phyloP scores from a whole-genome alignment of 2,113 vertebrate genomes.

The Ptilonorhynchus violaceus region DNA sequence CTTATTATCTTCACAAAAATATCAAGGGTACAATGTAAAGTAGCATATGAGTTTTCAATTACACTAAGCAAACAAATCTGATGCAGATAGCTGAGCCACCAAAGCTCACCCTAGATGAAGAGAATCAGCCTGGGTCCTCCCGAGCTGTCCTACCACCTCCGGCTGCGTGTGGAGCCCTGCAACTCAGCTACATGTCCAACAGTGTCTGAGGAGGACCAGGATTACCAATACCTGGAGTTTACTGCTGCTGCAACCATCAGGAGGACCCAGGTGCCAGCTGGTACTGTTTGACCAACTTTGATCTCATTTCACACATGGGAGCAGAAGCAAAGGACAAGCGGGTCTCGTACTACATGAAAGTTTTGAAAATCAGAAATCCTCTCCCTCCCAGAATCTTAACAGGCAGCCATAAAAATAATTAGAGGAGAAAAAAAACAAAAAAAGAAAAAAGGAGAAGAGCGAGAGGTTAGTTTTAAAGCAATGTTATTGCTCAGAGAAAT shows the following conservation, averaged over 20 bases:
- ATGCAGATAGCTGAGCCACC: neutral
- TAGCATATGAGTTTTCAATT: neutral
- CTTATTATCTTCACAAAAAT: neutral
- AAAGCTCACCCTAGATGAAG: neutral
- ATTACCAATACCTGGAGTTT: neutral
- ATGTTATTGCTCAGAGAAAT: neutral
- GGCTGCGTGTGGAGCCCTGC: neutral
- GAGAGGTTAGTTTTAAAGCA: neutral
- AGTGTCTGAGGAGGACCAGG: neutral
- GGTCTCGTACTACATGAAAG: neutral
- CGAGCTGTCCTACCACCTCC: neutral
- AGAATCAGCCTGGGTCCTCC: neutral
- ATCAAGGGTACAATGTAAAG: neutral
- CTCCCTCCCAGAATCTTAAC: neutral
- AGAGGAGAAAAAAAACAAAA: no score
- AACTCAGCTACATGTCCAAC: rapidly evolving
- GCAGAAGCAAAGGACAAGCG: neutral
- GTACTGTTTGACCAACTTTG: neutral
- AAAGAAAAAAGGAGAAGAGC: neutral
- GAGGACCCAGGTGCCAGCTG: neutral
- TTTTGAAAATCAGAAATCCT: neutral
- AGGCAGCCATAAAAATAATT: neutral
- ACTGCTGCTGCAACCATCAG: neutral
- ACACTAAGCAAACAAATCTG: neutral
- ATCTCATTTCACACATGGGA: neutral